Evolutionary conservation across 2,113 vertebrate genomes (phyloP), one percentile per base, ranked within the genome.

Genomic region (Aptenodytes forsteri): DNA sequence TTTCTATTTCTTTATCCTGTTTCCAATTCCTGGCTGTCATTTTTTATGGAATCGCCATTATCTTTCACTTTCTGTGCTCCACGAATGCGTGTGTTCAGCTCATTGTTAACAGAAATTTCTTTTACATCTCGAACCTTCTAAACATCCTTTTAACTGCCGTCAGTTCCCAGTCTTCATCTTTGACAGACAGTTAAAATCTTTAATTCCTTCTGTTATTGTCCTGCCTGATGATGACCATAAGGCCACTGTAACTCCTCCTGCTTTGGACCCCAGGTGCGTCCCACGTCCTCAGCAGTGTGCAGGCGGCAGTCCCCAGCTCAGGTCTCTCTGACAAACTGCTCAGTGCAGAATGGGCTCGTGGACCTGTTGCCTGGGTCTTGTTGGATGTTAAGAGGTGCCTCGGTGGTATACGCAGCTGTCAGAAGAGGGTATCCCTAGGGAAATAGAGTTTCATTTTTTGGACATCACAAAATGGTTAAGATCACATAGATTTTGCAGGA

Each of bases 1-100:
- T 93, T 91, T 69, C 56, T 82, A 6, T 89, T 92, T 95, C 52
- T 78, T 90, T 96, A 87, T 66, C 50, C 30, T 17, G 1, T 87
- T 94, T 91, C 29, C 4, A 70, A 27, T 88, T 94, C 32, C 46
- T 69, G 36, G 4, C 42, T 87, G 52, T 73, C 15, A 17, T 72
- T 87, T 89, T 92, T 96, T 58, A 62, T 72, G 54, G 40, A 70
- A 58, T 61, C 4, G 0, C 70, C 77, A 21, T 70, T 87, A 79
- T 65, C 65, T 91, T 92, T 87, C 4, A 2, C 36, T 79, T 91
- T 82, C 73, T 83, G n/a, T 87, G 50, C 13, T 83, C 49, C 32
- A 30, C 8, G 32, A 91, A 65, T 82, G 23, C 79, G 36, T 4
- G 1, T 55, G 13, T 11, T 67, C 32, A 82, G 19, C 34, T 76